Evolutionary conservation across 2,888 invertebrate species (phyloP).

Genomic region (Chrysodeixis includens): DNA sequence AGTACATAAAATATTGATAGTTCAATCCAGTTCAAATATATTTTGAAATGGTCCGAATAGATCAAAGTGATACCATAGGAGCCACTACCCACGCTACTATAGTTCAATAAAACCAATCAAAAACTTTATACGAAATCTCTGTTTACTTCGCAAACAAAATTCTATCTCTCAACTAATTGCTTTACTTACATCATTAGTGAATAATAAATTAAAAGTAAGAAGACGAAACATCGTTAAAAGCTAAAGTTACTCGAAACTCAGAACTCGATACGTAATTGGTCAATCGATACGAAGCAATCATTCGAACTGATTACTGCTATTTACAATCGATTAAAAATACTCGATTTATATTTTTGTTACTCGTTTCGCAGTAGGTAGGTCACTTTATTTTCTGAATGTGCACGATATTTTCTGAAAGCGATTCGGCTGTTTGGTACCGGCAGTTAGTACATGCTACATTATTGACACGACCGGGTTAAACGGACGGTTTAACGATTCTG

Average conservation of each 20-base stretch:
- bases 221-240: not conserved
- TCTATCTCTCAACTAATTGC: slow-evolving; percentile 26
- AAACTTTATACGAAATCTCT: slow-evolving; percentile 37
- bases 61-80: slow-evolving; percentile 2
- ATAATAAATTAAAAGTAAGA: slow-evolving; percentile 8
- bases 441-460: slow-evolving; percentile 65
- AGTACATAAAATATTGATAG: not conserved
- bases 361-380: slow-evolving; percentile 1
- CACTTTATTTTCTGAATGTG: slow-evolving; percentile 62
- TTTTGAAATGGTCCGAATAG: not conserved
- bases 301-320: not conserved
- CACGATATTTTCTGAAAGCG: slow-evolving; percentile 68
- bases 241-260: not conserved
- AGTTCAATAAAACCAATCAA: slow-evolving; percentile 31
- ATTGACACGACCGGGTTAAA: slow-evolving; percentile 64
- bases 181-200: slow-evolving; percentile 12
- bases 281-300: not conserved
- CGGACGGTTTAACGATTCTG: slow-evolving; percentile 35
- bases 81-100: slow-evolving; percentile 7
- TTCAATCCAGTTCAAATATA: not conserved
- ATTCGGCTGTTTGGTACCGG: slow-evolving; percentile 72
- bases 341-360: slow-evolving; percentile 17
- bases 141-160: slow-evolving; percentile 30
- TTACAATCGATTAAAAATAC: not conserved
- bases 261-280: not conserved